Conservation (phyloP, 1,140 invertebrate genomes). For the Mamestra configurata region DNA sequence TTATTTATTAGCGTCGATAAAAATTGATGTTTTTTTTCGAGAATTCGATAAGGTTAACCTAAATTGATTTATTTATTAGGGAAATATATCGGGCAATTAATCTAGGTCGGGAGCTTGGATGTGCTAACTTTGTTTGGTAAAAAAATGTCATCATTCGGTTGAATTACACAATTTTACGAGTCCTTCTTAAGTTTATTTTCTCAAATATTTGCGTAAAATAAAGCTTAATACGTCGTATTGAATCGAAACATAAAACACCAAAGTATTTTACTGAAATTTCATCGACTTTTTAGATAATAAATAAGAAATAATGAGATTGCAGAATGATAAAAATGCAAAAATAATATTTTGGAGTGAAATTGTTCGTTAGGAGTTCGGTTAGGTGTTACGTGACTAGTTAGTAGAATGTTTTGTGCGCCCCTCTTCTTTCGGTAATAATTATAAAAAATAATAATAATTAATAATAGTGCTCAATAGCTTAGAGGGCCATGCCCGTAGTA, state of each 20-base stretch:
- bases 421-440: constrained; percentile 79
- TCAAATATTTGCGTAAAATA: constrained; percentile 45
- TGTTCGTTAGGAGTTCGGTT: constrained; percentile 72
- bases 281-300: constrained; percentile 88
- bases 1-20: constrained; percentile 59
- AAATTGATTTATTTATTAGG: constrained; percentile 87
- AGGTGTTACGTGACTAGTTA: constrained; percentile 69
- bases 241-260: constrained; percentile 86
- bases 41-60: constrained; percentile 65
- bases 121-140: constrained; percentile 57
- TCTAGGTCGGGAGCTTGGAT: constrained; percentile 55
- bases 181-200: constrained; percentile 46
- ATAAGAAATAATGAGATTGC: constrained; percentile 76
- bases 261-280: constrained; percentile 82
- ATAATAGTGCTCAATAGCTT: constrained; percentile 86
- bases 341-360: constrained; percentile 84
- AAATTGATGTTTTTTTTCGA: constrained; percentile 53
- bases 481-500: constrained; percentile 76
- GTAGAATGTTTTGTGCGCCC: constrained; percentile 83
- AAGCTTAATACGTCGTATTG: constrained; percentile 68
- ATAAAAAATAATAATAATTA: constrained; percentile 77
- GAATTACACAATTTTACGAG: constrained; percentile 46
- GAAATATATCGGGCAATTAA: constrained; percentile 77
- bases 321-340: constrained; percentile 68
- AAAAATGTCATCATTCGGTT: constrained; percentile 30